Evolutionary conservation across 53 echinoderm and acorn worm genomes (phyloP).

Genomic region (Zoroaster sp.): DNA sequence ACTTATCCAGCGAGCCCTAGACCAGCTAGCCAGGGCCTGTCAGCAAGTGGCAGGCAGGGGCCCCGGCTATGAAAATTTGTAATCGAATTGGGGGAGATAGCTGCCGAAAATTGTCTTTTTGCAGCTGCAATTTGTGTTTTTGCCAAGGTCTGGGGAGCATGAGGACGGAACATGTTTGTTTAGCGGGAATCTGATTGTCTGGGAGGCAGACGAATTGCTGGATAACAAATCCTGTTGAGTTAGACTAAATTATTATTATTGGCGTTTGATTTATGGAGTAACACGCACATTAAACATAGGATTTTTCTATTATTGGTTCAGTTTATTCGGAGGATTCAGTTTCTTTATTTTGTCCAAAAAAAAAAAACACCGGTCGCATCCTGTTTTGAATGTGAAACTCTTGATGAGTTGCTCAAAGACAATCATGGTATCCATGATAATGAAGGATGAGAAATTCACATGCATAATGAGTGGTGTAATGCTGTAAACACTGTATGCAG

Average conservation of each 20-base stretch:
- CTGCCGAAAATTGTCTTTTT: slow-evolving; percentile 47
- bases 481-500: not conserved
- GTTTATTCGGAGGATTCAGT: not conserved
- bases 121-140: slow-evolving; percentile 54
- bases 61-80: not conserved
- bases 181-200: slow-evolving; percentile 23
- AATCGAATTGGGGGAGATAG: slow-evolving; percentile 35
- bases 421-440: no score
- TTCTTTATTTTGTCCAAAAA: not conserved
- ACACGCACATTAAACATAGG: not conserved
- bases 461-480: slow-evolving; percentile 1
- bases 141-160: slow-evolving; percentile 41
- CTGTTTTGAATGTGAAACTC: no score
- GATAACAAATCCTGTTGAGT: not conserved
- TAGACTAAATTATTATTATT: not conserved
- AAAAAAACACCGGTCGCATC: no score
- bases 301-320: not conserved
- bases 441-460: not conserved
- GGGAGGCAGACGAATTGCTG: not conserved
- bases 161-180: slow-evolving; percentile 26
- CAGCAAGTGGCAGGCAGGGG: not conserved
- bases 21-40: not conserved
- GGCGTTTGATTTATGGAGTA: not conserved
- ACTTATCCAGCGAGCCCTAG: not conserved
- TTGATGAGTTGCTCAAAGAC: no score